Evolutionary conservation across 2,888 invertebrate genomes (phyloP), one percentile per base, ranked within the genome.

Genomic region (Aspidiotus rigidus): DNA sequence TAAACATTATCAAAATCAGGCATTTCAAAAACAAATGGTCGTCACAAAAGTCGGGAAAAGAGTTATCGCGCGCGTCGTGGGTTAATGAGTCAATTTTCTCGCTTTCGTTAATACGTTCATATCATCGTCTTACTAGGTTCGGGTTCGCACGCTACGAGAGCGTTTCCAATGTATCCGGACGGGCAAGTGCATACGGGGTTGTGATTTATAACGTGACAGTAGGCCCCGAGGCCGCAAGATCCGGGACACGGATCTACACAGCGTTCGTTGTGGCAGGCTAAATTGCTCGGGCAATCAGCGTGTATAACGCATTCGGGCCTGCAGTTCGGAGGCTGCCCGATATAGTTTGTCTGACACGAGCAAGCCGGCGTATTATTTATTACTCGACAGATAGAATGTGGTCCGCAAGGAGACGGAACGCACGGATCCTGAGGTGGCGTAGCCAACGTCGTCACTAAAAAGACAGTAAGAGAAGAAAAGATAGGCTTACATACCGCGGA

Each of bases 311-410:
- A 90, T 78, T 89, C 89, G 1, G 89, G 89, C 44, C 86, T 82
- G 76, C 89, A 89, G 75, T 86, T 86, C 62, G 89, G 87, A 62
- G 90, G 88, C 72, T 85, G 83, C 63, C 90, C 90, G 71, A 83
- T 81, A 75, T 86, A 89, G 74, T 83, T 84, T 49, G 83, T 79
- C 67, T 85, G 77, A 75, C 90, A 90, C 64, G 87, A 83, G 76
- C 90, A 90, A 56, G 86, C 84, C 53, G 88, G 86, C 28, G 81
- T 79, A 57, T 83, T 83, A 72, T 85, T 84, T 15, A 82, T 78
- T 73, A 86, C 84, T 70, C 84, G 82, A 75, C 90, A 90, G 75
- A 86, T 82, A 6, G 89, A 85, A 76, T 88, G 86, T 49, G 85
- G 83, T 41, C 90, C 90, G 75, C 90, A 90, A 5, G 89, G 89